Evolutionary conservation across 2,113 vertebrate species (phyloP), one percentile per base, ranked within the genome.

Genomic region (Apodemus speciosus): DNA sequence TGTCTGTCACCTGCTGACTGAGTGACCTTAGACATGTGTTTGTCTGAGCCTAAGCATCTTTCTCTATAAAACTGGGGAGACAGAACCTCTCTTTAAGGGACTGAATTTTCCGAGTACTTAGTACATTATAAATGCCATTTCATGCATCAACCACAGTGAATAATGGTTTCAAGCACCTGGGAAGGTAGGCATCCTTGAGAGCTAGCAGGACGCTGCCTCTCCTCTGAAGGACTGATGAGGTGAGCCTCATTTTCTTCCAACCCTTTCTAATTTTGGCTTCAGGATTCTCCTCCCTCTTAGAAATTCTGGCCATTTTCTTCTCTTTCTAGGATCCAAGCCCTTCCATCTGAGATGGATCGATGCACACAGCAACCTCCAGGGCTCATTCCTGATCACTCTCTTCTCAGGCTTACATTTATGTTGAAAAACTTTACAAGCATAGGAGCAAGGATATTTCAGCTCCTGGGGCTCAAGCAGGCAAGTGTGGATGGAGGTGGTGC

Each of bases 391-490:
- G 66, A 60, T 81, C 58, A 88, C 30, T 73, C 27, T 51, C 85
- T 81, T 35, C 89, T 94, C 40, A 83, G 62, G 68, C 9, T 43
- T 77, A 14, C 1, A 46, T 43, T 64, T 76, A 3, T 69, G 30
- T 73, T 88, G 88, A 69, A 90, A 94, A 94, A 92, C 40, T 9
- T 68, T 35, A 60, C 32, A 69, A 68, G 94, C 5, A 16, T 43
- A 90, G 81, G 66, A 68, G 16, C n/a, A 66, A 90, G 27, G 62
- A 11, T 58, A 27, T 23, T 79, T 87, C n/a, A 18, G 20, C 86
- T 38, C 75, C 75, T 4, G 15, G 90, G 75, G 51, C 25, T 68
- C 76, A 64, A 49, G 6, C 40, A 68, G 16, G 51, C 40, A 83
- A 84, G 71, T 53, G 56, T 56, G 6, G 58, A 72, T 6, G 9